Conservation (phyloP, 2,888 invertebrate species). For the Drosophila recens region DNA sequence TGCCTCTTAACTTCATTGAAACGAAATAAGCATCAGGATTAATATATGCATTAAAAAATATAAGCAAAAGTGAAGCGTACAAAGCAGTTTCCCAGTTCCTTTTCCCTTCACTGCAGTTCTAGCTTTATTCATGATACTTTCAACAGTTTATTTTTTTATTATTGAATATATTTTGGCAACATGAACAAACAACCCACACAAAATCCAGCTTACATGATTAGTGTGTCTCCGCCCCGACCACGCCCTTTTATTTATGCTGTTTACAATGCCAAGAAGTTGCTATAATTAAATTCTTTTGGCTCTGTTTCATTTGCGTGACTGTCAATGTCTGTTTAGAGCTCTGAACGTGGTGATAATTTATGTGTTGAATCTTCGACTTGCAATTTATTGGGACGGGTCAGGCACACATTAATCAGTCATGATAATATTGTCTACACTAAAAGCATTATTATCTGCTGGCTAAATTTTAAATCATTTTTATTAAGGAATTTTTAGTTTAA, state of each 20-base stretch:
- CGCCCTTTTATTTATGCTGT: slow-evolving; percentile 4
- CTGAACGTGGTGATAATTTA: slow-evolving; percentile 25
- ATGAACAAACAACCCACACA: slow-evolving; percentile 8
- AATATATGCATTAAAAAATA: slow-evolving; percentile 75
- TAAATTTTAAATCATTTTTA: no score
- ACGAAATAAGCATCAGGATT: slow-evolving; percentile 73
- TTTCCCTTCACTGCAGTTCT: slow-evolving; percentile 10
- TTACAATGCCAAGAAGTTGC: neutral
- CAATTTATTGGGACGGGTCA: slow-evolving; percentile 34
- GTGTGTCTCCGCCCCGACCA: neutral
- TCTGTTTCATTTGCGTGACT: slow-evolving; percentile 47
- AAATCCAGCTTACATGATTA: slow-evolving; percentile 9
- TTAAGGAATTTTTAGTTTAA: no score
- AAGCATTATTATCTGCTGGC: neutral
- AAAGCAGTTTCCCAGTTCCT: neutral
- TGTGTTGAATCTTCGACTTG: slow-evolving; percentile 13
- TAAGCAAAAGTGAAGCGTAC: slow-evolving; percentile 9
- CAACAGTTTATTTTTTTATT: slow-evolving; percentile 2
- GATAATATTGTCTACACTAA: neutral
- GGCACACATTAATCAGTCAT: slow-evolving; percentile 32
- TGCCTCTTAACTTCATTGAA: slow-evolving; percentile 56
- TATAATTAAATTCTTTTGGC: slow-evolving; percentile 48
- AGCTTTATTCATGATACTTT: slow-evolving; percentile 12
- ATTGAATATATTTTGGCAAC: slow-evolving; percentile 20
- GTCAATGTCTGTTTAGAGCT: slow-evolving; percentile 26